Evolutionary conservation across 2,888 invertebrate species (phyloP), one percentile per base, ranked within the genome.

Genomic region (Acanthosepion pharaonis): DNA sequence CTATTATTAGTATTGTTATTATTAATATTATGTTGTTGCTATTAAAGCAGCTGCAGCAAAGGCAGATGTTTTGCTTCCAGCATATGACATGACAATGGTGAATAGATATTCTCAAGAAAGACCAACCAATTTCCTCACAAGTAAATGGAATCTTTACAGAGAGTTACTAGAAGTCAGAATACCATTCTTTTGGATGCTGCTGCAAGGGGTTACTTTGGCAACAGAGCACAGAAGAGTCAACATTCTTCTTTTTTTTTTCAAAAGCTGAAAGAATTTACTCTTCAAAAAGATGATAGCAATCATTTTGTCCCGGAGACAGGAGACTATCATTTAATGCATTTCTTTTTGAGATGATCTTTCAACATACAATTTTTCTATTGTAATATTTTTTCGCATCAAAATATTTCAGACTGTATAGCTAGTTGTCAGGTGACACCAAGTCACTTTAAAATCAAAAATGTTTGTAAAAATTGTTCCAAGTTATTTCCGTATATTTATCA

Each of bases 241-340:
- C 5, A 64, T 28, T 64, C 20, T 2, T 55, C 33, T 59, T 59
- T 59, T 59, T 59, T 64, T 8, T 25, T 25, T 64, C 6, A 5
- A 25, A 64, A 64, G 28, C 28, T 78, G n/a, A 78, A 78, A 78
- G n/a, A 8, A 78, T 78, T n/a, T 28, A 78, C n/a, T n/a, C n/a
- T n/a, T n/a, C 78, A 78, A 78, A 78, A n/a, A 78, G 78, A 78
- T 78, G 78, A 78, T 78, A 78, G 78, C n/a, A n/a, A 78, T n/a
- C 78, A 78, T 78, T 78, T 78, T 78, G 28, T 28, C n/a, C 78
- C n/a, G 28, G 78, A 20, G 78, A 78, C n/a, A 78, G 1, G 78
- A 78, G 11, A 78, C 28, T n/a, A 78, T 78, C 78, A 78, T 78
- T 78, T n/a, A n/a, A 5, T 28, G 15, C n/a, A n/a, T 78, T 28